Evolutionary conservation across 2,888 invertebrate genomes (phyloP).

Genomic region (Drosophila macrospina): DNA sequence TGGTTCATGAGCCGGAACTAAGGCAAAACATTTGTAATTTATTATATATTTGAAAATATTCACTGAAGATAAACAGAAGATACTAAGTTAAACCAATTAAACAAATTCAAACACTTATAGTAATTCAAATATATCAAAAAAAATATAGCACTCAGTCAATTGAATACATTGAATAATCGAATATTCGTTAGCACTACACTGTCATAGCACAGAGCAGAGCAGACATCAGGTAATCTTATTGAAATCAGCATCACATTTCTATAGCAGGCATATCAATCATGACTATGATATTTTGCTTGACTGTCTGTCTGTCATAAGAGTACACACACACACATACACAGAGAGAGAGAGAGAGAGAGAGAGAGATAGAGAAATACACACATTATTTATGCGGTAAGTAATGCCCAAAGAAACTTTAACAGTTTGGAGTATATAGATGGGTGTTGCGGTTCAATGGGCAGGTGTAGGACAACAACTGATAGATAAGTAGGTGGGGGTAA

Average conservation of each 20-base stretch:
- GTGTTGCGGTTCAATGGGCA: constrained; percentile 40
- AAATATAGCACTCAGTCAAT: constrained; percentile 13
- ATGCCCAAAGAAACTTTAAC: constrained; percentile 42
- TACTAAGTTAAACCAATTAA: background rate
- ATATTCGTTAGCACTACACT: constrained; percentile 1
- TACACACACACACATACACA: constrained; percentile 10
- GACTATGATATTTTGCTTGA: constrained; percentile 43
- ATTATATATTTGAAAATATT: no score
- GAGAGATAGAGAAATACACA: no score
- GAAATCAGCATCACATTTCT: constrained; percentile 52
- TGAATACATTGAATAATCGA: constrained; percentile 18
- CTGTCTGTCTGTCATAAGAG: constrained; percentile 55
- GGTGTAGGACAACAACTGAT: constrained; percentile 14
- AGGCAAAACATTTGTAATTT: no score
- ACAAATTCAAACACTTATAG: no score
- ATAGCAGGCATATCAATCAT: constrained; percentile 54
- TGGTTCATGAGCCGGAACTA: no score
- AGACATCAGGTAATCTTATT: constrained; percentile 51
- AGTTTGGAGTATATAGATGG: constrained; percentile 13
- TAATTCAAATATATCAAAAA: no score
- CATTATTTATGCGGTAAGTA: constrained; percentile 38
- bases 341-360: no score
- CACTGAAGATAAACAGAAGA: no score
- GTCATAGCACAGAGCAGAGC: constrained; percentile 11
- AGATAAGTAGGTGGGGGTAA: constrained; percentile 6